phyloP scores from a whole-genome alignment of 2,888 invertebrate species.

The Ennomos erosarius region DNA sequence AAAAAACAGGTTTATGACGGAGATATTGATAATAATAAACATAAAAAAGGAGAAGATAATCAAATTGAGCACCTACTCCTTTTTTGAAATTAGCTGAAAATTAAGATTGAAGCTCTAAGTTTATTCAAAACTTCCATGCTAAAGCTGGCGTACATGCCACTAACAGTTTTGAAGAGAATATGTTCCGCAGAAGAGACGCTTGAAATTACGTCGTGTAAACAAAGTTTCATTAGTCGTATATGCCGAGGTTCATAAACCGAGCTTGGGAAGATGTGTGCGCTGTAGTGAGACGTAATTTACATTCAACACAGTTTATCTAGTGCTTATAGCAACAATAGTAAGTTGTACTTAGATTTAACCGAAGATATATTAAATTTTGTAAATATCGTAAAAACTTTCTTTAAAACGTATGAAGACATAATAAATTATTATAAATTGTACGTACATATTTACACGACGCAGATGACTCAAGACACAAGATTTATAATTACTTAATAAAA shows the following conservation, averaged over 20 bases:
- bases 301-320: constrained; percentile 23
- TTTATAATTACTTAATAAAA: too few species aligned
- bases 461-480: too few species aligned
- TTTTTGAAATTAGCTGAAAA: too few species aligned
- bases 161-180: constrained; percentile 18
- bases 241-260: constrained; percentile 40
- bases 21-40: too few species aligned
- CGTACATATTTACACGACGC: too few species aligned
- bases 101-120: too few species aligned
- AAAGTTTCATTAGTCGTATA: constrained; percentile 43
- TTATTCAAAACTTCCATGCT: neutral
- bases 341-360: constrained; percentile 14
- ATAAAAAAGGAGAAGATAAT: too few species aligned
- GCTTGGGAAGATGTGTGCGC: constrained; percentile 39
- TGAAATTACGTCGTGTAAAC: constrained; percentile 33
- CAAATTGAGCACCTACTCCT: too few species aligned
- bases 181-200: constrained; percentile 29
- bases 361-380: neutral
- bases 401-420: too few species aligned
- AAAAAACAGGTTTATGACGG: too few species aligned
- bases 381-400: too few species aligned
- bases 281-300: constrained; percentile 31
- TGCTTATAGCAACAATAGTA: constrained; percentile 7
- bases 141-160: constrained; percentile 3
- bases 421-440: too few species aligned